These are phyloP conservation scores for Germaria angustata DNA, from an alignment of 2,888 invertebrate genomes.

Conservation along the genomic window DNA sequence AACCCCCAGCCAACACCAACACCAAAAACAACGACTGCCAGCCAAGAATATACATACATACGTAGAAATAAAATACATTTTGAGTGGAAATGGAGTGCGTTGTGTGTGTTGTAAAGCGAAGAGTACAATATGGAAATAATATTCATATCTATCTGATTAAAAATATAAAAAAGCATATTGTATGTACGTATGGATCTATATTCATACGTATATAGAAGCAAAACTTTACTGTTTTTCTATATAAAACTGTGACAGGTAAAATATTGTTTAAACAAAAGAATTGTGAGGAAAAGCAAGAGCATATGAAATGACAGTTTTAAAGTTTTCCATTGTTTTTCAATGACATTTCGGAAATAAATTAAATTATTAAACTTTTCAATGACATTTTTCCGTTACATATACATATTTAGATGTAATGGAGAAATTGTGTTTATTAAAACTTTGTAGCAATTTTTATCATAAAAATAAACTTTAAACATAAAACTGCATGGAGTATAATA, in stretches of 20 bases:
- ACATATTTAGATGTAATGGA: too few relatives aligned
- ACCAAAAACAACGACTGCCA: conserved; percentile 6
- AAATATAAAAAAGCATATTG: background rate
- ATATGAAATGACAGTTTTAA: background rate
- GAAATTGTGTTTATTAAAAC: too few relatives aligned
- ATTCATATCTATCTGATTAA: conserved; percentile 37
- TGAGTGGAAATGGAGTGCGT: conserved; percentile 24
- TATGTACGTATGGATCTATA: too few relatives aligned
- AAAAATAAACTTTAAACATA: background rate
- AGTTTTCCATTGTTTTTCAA: conserved; percentile 11
- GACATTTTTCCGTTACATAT: conserved; percentile 8
- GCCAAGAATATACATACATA: background rate
- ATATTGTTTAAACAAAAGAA: conserved; percentile 30
- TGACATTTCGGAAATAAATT: conserved; percentile 53
- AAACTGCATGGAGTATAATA: too few relatives aligned
- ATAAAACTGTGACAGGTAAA: conserved; percentile 37
- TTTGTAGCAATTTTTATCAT: background rate
- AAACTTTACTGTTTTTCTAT: conserved; percentile 26
- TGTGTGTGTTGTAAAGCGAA: conserved; percentile 10
- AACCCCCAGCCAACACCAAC: conserved; percentile 5
- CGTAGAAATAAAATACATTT: conserved; percentile 25
- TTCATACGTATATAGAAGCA: background rate
- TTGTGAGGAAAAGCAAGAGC: background rate
- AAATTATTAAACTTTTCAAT: conserved; percentile 35
- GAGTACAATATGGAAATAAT: conserved; percentile 35